These are phyloP conservation scores for Clanis bilineata DNA, from an alignment of 2,888 invertebrate species.

Conservation along the genomic window DNA sequence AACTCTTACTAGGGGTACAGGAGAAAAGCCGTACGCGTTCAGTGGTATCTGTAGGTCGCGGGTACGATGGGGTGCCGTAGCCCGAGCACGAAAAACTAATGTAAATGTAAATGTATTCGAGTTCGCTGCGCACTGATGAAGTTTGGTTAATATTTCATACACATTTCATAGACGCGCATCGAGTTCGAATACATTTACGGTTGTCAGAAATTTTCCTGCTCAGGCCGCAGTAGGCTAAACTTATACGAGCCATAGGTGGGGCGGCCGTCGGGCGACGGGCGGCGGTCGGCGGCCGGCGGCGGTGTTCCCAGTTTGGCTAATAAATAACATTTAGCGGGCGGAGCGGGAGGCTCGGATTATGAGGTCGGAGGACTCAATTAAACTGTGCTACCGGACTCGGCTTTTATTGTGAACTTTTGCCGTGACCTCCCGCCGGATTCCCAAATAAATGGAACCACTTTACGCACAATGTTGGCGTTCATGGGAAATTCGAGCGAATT, in stretches of 20 bases:
- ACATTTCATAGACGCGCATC: too few relatives aligned
- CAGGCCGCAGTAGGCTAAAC: slow-evolving; percentile 65
- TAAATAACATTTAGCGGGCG: slow-evolving; percentile 79
- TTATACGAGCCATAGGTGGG: slow-evolving; percentile 53
- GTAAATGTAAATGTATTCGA: too few relatives aligned
- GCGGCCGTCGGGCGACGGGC: slow-evolving; percentile 41
- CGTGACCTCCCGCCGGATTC: slow-evolving; percentile 75
- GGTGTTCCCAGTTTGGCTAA: slow-evolving; percentile 66
- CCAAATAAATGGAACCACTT: slow-evolving; percentile 75
- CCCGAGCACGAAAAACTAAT: too few relatives aligned
- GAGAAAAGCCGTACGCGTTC: too few relatives aligned
- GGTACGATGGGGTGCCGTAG: too few relatives aligned
- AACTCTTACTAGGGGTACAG: too few relatives aligned
- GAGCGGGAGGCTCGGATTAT: slow-evolving; percentile 72
- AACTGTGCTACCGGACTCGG: slow-evolving; percentile 77
- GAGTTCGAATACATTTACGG: too few relatives aligned
- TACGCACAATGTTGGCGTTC: slow-evolving; percentile 55
- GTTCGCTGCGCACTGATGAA: too few relatives aligned
- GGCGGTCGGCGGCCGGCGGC: slow-evolving; percentile 29
- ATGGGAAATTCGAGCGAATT: slow-evolving; percentile 52
- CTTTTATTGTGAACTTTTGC: slow-evolving; percentile 78
- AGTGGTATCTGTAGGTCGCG: too few relatives aligned
- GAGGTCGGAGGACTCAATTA: slow-evolving; percentile 81
- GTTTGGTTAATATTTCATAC: too few relatives aligned
- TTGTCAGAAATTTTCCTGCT: too few relatives aligned